phyloP scores from a whole-genome alignment of 2,888 invertebrate genomes.

The Mamestra brassicae region DNA sequence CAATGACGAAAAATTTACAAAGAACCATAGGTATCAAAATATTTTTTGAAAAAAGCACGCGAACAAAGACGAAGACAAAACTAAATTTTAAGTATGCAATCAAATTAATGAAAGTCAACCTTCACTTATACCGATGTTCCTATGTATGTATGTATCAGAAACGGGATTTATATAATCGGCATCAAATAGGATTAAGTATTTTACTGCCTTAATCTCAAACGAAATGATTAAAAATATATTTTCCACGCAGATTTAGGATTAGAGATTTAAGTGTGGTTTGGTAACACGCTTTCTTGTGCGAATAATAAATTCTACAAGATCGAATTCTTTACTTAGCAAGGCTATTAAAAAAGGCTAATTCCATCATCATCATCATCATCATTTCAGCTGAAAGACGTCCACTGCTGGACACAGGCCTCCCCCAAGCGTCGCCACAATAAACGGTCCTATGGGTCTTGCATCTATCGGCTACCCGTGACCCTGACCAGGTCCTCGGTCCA shows the following conservation, averaged over 20 bases:
- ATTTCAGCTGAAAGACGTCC: too few relatives aligned
- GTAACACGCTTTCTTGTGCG: constrained; percentile 30
- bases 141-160: constrained; percentile 4
- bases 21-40: background rate
- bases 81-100: constrained; percentile 13
- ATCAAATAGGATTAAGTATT: constrained; percentile 46
- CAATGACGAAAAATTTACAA: background rate
- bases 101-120: constrained; percentile 33
- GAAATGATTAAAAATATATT: constrained; percentile 57
- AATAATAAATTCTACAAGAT: constrained; percentile 10
- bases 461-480: too few relatives aligned
- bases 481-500: too few relatives aligned
- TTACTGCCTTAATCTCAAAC: constrained; percentile 50
- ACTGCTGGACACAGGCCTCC: too few relatives aligned
- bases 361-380: too few relatives aligned
- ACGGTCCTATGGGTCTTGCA: too few relatives aligned
- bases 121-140: constrained; percentile 18
- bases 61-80: constrained; percentile 22
- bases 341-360: too few relatives aligned
- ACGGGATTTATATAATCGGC: constrained; percentile 42
- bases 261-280: constrained; percentile 41
- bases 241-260: constrained; percentile 61
- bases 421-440: too few relatives aligned
- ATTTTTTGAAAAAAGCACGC: background rate
- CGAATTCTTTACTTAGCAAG: background rate